Conservation (phyloP, 1,140 invertebrate species). For the Drosophila sproati region DNA sequence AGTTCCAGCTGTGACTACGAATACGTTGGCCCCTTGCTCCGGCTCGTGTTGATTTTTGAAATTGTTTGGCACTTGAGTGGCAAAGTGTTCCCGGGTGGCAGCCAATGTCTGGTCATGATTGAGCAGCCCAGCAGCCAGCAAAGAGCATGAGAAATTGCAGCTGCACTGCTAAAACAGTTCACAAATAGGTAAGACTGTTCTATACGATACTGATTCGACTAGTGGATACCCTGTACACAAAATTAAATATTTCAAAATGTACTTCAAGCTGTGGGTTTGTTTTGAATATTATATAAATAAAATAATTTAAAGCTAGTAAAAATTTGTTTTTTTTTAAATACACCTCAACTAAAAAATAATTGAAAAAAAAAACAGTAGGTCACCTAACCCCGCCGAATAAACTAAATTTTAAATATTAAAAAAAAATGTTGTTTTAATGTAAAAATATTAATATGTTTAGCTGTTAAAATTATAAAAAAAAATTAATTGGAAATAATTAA, state of each 20-base stretch:
- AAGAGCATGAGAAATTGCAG: constrained; percentile 45
- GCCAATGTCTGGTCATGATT: constrained; percentile 48
- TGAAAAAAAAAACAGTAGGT: too few relatives aligned
- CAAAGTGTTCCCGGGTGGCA: constrained; percentile 70
- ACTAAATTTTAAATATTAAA: too few relatives aligned
- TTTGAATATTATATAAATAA: too few relatives aligned
- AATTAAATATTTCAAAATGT: not conserved
- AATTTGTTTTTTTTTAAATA: too few relatives aligned
- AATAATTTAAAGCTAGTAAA: too few relatives aligned
- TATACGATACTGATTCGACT: not conserved
- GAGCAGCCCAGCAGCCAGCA: constrained; percentile 37
- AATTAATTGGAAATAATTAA: too few relatives aligned
- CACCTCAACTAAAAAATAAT: too few relatives aligned
- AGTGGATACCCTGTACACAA: not conserved
- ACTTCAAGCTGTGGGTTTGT: too few relatives aligned
- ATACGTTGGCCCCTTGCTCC: constrained; percentile 8
- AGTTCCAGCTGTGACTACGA: not conserved
- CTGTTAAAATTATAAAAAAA: too few relatives aligned
- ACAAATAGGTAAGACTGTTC: not conserved
- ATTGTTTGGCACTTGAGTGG: constrained; percentile 79
- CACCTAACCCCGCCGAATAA: too few relatives aligned
- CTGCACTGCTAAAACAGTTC: constrained; percentile 32
- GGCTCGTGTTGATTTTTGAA: constrained; percentile 78
- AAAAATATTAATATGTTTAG: too few relatives aligned
- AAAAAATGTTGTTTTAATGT: too few relatives aligned